Conservation (phyloP, 2,797 vertebrate genomes). For the Rhynchonycteris naso region DNA sequence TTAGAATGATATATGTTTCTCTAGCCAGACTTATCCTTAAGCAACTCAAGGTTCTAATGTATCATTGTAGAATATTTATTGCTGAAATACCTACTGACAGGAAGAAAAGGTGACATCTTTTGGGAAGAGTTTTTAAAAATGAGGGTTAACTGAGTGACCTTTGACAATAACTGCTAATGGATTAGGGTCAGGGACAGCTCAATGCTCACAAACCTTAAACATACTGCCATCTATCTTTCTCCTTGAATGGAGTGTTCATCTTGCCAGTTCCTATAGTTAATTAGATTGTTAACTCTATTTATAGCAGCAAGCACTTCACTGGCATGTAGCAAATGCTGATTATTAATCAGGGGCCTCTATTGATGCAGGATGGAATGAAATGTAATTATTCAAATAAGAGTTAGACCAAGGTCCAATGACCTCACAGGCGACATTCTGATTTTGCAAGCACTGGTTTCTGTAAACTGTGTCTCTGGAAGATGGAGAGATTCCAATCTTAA, state of each 20-base stretch:
- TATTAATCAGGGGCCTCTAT: slow-evolving; percentile 77
- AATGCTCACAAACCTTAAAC: slow-evolving; percentile 60
- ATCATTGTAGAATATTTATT: slow-evolving; percentile 60
- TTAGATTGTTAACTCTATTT: slow-evolving; percentile 82
- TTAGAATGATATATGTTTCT: neutral
- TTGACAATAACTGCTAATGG: slow-evolving; percentile 71
- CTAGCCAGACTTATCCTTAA: neutral
- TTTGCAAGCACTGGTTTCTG: slow-evolving; percentile 55
- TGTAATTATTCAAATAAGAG: slow-evolving; percentile 79
- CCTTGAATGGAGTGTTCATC: slow-evolving; percentile 64
- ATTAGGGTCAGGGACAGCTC: slow-evolving; percentile 64
- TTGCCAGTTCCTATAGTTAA: slow-evolving; percentile 73
- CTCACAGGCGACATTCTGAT: slow-evolving; percentile 69
- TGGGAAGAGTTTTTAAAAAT: slow-evolving; percentile 51
- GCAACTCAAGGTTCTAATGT: slow-evolving; percentile 7
- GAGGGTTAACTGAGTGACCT: slow-evolving; percentile 61
- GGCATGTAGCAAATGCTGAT: slow-evolving; percentile 74
- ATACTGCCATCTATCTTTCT: slow-evolving; percentile 69
- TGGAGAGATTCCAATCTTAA: slow-evolving; percentile 52
- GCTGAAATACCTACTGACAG: slow-evolving; percentile 43
- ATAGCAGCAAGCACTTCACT: slow-evolving; percentile 77
- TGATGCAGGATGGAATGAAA: slow-evolving; percentile 71
- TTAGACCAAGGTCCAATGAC: slow-evolving; percentile 72
- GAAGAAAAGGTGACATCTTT: slow-evolving; percentile 61
- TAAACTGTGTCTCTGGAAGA: slow-evolving; percentile 37